phyloP scores from a whole-genome alignment of 2,113 vertebrate species.

The Eira barbara region DNA sequence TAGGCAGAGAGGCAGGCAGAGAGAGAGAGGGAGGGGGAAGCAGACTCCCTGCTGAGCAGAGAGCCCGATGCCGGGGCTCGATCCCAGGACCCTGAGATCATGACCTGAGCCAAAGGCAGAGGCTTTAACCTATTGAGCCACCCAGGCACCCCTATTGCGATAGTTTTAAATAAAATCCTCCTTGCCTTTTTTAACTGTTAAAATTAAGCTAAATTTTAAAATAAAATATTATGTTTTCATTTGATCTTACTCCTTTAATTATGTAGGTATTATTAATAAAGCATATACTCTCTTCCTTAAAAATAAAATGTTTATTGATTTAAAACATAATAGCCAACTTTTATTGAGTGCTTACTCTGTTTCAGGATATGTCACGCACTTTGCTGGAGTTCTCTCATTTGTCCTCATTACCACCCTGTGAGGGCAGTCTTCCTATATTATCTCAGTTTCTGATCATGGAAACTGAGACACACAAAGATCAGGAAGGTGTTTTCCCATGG shows the following conservation, averaged over 20 bases:
- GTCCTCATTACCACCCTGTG: not conserved
- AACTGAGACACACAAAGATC: not conserved
- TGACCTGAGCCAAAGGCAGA: too few species aligned
- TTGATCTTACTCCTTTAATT: not conserved
- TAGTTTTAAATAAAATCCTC: not conserved
- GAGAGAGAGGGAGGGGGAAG: too few species aligned
- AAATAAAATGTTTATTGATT: not conserved
- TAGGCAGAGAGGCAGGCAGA: too few species aligned
- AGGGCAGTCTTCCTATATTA: not conserved
- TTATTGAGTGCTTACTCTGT: not conserved
- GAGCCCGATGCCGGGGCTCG: too few species aligned
- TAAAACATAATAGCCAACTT: not conserved
- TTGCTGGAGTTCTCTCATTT: not conserved
- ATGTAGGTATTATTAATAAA: not conserved
- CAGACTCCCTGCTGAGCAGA: too few species aligned
- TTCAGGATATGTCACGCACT: not conserved
- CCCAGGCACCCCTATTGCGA: not conserved
- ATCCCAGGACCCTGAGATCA: too few species aligned
- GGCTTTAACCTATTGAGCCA: too few species aligned
- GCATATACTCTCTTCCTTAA: not conserved
- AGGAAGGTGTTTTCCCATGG: not conserved
- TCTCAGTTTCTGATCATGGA: not conserved
- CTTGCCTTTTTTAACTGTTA: not conserved
- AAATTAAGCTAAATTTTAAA: not conserved
- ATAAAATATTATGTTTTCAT: not conserved